Base-by-base conservation (phyloP, 2,888 invertebrate genomes). In the Metallyticus violacea region DNA sequence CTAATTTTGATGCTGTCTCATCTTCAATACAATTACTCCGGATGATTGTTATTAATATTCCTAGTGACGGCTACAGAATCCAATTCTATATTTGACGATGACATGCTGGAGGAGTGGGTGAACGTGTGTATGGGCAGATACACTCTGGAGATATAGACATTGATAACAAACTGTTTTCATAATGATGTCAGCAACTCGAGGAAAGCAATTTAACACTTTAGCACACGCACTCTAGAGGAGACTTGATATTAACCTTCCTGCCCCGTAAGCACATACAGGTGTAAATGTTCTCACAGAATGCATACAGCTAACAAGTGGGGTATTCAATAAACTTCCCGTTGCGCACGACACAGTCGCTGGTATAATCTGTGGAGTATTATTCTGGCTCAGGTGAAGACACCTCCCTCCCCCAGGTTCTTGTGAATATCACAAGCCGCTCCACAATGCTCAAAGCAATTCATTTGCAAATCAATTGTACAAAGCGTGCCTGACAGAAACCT, bases 151-250 rank as follows among this genome's bases (percentile, higher is more conserved):
- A 82, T 9, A 76, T 26, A 82, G 25, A 82, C n/a, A 83, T 83
- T 83, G 77, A 83, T 83, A 83, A 83, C 29, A 80, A 82, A 81
- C 80, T 85, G 85, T 85, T 85, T 81, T 80, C 79, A 80, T 80
- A 80, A 85, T 85, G 85, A 85, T 81, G 85, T 85, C 85, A 85
- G 85, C 77, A 79, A 62, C 81, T 79, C 30, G 79, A 62, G 85
- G 80, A 85, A 85, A 85, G 28, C 85, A 85, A 85, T 85, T 81
- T 85, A 85, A 85, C 85, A 85, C 81, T 81, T 85, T 81, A 62
- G 77, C 77, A 80, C 85, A 85, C 79, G 40, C 85, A 79, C 26
- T 6, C 82, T 26, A 62, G 40, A 62, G 22, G 9, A 62, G 40
- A 62, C 15, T 62, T 62, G 82, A 85, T 85, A 85, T 85, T 85